These are phyloP conservation scores for Saimiri boliviensis DNA, from an alignment of 2,113 vertebrate genomes.

Conservation along the genomic window DNA sequence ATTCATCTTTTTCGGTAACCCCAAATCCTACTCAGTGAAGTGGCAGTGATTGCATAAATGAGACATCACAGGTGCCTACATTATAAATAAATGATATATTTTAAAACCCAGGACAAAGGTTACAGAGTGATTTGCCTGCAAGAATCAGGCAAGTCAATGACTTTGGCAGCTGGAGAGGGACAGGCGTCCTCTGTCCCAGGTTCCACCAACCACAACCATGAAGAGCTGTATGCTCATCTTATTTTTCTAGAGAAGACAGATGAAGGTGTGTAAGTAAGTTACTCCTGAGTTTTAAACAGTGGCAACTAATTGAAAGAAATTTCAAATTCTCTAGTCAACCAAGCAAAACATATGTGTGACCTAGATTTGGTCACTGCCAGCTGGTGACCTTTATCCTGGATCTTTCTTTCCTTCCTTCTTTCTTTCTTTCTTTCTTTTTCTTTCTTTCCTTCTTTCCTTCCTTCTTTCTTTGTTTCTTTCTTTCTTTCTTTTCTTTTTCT, in stretches of 20 bases:
- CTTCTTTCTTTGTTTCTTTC: not conserved
- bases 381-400: not conserved
- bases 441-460: too few relatives aligned
- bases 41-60: fast-evolving
- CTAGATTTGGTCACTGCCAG: not conserved
- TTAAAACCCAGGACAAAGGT: not conserved
- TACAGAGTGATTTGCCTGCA: not conserved
- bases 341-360: not conserved
- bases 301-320: not conserved
- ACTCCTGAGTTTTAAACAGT: not conserved
- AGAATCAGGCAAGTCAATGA: not conserved
- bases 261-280: not conserved
- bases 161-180: not conserved
- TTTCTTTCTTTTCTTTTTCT: not conserved
- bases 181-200: not conserved
- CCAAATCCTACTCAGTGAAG: fast-evolving
- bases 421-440: not conserved
- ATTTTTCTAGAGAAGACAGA: not conserved
- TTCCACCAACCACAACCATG: too few relatives aligned
- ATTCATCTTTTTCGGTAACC: fast-evolving
- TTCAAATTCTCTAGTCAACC: not conserved
- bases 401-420: not conserved
- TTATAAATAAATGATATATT: not conserved
- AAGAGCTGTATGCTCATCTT: fast-evolving
- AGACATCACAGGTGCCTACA: fast-evolving